Conservation (phyloP, 2,888 invertebrate species). For the Monoplex corrugatus region DNA sequence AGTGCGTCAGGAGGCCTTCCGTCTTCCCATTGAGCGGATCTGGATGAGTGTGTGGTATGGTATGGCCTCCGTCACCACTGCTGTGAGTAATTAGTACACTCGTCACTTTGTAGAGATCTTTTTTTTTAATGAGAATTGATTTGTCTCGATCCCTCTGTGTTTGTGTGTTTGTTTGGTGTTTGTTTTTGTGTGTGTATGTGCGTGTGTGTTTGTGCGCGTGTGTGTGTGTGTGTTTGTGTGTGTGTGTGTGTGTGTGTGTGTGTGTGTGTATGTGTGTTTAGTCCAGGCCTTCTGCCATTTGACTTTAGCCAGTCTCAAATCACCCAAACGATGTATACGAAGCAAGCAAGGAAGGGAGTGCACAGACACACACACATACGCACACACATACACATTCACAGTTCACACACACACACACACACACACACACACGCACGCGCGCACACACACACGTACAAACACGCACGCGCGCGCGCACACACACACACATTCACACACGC, state of each 20-base stretch:
- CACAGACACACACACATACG: neutral
- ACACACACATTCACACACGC: too few relatives aligned
- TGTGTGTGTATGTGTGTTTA: conserved; percentile 30
- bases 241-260: neutral
- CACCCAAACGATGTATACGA: too few relatives aligned
- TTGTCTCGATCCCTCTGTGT: too few relatives aligned
- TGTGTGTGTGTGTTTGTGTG: too few relatives aligned
- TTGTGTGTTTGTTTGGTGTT: too few relatives aligned
- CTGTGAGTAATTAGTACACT: conserved; percentile 68
- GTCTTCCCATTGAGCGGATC: conserved; percentile 72
- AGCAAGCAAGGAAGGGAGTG: too few relatives aligned
- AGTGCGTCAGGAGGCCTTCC: conserved; percentile 74
- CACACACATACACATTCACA: neutral
- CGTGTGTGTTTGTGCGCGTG: too few relatives aligned
- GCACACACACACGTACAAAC: neutral
- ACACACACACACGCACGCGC: neutral
- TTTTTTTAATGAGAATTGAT: too few relatives aligned
- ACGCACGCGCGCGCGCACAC: too few relatives aligned
- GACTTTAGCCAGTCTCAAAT: too few relatives aligned
- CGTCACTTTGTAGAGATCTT: too few relatives aligned
- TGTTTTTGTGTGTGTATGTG: neutral
- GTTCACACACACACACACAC: neutral
- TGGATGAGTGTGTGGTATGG: conserved; percentile 76
- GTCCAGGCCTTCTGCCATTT: too few relatives aligned
- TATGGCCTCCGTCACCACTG: conserved; percentile 69